Percentiles rank a stretch among this genome's conserved stretches.
phyloP scores from a whole-genome alignment of 2,113 vertebrate species.

The Promerops cafer region DNA sequence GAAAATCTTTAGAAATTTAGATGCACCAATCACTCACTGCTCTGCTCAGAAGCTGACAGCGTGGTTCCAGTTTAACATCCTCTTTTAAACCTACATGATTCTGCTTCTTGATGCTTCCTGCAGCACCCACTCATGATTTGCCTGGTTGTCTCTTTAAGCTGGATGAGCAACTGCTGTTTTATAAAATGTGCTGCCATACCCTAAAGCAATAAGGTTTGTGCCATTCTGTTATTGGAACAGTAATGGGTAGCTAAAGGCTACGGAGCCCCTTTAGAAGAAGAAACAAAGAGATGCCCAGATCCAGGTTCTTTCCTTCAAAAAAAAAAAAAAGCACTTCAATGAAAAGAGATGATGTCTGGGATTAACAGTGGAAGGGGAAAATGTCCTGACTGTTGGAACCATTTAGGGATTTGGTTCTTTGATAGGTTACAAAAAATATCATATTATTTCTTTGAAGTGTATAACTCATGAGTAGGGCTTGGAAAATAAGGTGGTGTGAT shows the following conservation, averaged over 20 bases:
- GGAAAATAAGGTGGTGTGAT: neutral
- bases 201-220: neutral
- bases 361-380: neutral
- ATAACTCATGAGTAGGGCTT: neutral
- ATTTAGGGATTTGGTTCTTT: neutral
- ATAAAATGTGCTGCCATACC: neutral
- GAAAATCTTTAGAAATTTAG: conserved; percentile 39
- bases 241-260: neutral
- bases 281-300: neutral
- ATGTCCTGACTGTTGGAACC: neutral
- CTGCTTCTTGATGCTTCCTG: neutral
- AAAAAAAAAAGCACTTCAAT: neutral
- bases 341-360: neutral
- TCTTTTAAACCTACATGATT: neutral
- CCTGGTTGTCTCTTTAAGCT: neutral
- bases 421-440: neutral
- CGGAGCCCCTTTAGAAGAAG: neutral
- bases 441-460: neutral
- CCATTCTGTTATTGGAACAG: neutral
- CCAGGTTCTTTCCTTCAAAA: neutral
- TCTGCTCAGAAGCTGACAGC: neutral
- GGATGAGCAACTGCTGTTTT: neutral
- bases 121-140: neutral
- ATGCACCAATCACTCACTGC: neutral
- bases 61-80: neutral